Base-by-base conservation (phyloP, 2,888 invertebrate species). In the Gari tellinella region DNA sequence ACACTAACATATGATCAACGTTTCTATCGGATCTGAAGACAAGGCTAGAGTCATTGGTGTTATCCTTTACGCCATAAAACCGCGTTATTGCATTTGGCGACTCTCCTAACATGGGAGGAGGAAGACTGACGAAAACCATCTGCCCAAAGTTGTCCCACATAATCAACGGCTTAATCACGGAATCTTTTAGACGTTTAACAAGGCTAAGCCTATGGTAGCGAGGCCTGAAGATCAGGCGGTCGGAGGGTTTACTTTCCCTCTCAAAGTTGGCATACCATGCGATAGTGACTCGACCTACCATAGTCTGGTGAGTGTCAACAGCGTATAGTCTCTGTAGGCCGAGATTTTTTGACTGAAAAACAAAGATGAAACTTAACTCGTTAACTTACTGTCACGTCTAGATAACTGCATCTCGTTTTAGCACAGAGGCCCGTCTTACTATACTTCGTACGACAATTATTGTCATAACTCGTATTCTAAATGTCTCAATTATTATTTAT, bases 241-340 rank as follows among this genome's bases (percentile, higher is more conserved):
- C 31, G 10, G 31, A 7, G 31, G 31, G 5, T 58, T 63, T 10
- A 17, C 8, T 1, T 58, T 82, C 82, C 25, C 64, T 66, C 56
- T 85, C 83, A 46, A 85, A 82, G 61, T 83, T 82, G 21, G 69
- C 66, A 52, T 80, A 82, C 84, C 84, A 85, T 0, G 74, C 75
- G 10, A 79, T 63, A 12, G 65, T 41, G 21, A 81, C 62, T 19
- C 72, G 23, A 15, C 79, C 68, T 0, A 58, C 40, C 75, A 81
- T 70, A 31, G 68, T 52, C 3, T 60, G 23, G 41, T 57, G 72
- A 8, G 74, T 63, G 61, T 85, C 84, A 5, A 85, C 67, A 14
- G 84, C 84, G 63, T 83, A 85, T 10, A 85, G 64, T 14, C 84
- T 69, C 62, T 82, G 84, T 37, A 85, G 51, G 4, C 78, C 83